These are phyloP conservation scores for Ooceraea biroi DNA, from an alignment of 1,140 invertebrate genomes.

Conservation along the genomic window DNA sequence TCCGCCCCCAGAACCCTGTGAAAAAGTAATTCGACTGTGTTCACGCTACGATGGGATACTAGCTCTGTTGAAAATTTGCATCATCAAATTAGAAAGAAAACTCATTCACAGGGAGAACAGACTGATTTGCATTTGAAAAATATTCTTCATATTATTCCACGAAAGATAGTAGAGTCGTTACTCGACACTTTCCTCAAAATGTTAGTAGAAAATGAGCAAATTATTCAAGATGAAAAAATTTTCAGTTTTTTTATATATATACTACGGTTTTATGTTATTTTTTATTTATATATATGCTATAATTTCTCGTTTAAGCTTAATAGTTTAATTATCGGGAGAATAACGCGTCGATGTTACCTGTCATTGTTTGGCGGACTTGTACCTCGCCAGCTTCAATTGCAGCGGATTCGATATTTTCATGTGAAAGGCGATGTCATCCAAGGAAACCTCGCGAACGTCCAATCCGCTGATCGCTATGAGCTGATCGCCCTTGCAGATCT, in stretches of 20 bases:
- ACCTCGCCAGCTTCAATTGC: constrained; percentile 83
- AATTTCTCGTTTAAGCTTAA: not conserved
- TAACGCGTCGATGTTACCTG: constrained; percentile 68
- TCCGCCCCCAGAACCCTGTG: constrained; percentile 79
- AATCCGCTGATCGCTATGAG: constrained; percentile 96
- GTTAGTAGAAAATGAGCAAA: too few relatives aligned
- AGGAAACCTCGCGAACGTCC: constrained; percentile 92
- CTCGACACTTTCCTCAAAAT: too few relatives aligned
- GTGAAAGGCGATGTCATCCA: constrained; percentile 89
- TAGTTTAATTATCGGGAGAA: not conserved
- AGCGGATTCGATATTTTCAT: constrained; percentile 84
- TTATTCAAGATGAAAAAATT: too few relatives aligned
- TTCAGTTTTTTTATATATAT: too few relatives aligned
- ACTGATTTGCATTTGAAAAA: too few relatives aligned
- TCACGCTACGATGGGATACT: not conserved
- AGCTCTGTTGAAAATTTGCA: not conserved
- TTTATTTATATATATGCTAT: not conserved
- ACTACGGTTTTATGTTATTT: too few relatives aligned
- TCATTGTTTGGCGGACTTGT: constrained; percentile 80
- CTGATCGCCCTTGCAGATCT: constrained; percentile 97
- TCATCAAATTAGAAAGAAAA: too few relatives aligned
- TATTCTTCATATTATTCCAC: not conserved
- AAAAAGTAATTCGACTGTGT: not conserved
- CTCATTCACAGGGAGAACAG: too few relatives aligned
- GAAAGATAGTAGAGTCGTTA: not conserved